Base-by-base conservation (phyloP, 2,797 vertebrate species). In the Malacoraja senta region DNA sequence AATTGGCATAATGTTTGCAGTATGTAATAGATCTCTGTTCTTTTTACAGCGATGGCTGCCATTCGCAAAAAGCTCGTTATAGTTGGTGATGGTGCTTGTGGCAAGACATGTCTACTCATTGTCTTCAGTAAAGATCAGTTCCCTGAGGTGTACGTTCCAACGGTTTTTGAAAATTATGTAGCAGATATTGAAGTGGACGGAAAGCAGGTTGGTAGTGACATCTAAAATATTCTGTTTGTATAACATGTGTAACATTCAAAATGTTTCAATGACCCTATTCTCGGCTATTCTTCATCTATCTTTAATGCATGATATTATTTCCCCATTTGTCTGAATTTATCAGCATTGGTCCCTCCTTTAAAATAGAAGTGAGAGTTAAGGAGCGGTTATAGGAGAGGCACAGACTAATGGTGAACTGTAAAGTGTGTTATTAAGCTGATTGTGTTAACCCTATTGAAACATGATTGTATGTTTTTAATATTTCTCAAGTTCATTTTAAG, bases 111-210 rank as follows among this genome's bases (percentile, higher is more conserved):
- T 95, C 97, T 99, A 95, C 97, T 99, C 94, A 99, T 99, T 38
- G 98, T 99, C 94, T 99, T 99, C 96, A 99, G 99, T 96, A 99
- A 99, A 96, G 99, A 99, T 96, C 98, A 99, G 96, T 99, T 99
- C 95, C 98, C 99, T 24, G 98, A 99, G 94, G 99, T 99, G 77
- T 99, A 99, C 29, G 98, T 99, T 93, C 98, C 98, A 94, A 99
- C 99, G 0, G 98, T 99, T 95, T 99, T 99, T 93, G 98, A 99
- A 96, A 99, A 99, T 96, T 99, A 99, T 74, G 99, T 99, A 93
- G 99, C 99, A 93, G 99, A 99, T 96, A 99, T 99, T 0, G 98
- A 99, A 95, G 99, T 99, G 96, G 98, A 99, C 93, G 94, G 97
- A 94, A 99, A 99, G 96, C 98, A 99, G 98, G 99, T 99, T 94